phyloP scores from a whole-genome alignment of 2,797 vertebrate species.

The Enteromius mattozi region DNA sequence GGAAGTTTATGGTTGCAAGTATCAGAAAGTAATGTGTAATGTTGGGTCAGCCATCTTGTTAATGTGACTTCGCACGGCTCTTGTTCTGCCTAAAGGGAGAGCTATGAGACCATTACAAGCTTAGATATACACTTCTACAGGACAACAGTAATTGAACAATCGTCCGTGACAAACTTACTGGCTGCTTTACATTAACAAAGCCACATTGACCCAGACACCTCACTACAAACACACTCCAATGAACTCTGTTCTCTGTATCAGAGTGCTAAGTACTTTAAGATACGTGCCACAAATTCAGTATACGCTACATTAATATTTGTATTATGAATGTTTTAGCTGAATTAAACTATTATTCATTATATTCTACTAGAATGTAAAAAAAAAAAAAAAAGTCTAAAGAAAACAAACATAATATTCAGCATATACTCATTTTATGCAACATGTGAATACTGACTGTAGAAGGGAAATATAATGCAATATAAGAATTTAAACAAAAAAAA shows the following conservation, averaged over 20 bases:
- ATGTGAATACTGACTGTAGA: too few relatives aligned
- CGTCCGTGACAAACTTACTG: not conserved
- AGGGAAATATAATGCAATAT: too few relatives aligned
- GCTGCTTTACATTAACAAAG: slow-evolving; percentile 4
- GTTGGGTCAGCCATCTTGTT: slow-evolving; percentile 46
- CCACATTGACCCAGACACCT: not conserved
- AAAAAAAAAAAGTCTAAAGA: not conserved
- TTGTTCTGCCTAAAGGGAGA: slow-evolving; percentile 32
- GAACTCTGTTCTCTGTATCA: not conserved
- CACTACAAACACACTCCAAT: not conserved
- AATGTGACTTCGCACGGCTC: slow-evolving; percentile 34
- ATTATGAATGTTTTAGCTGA: not conserved
- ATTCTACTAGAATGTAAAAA: not conserved
- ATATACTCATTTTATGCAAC: too few relatives aligned
- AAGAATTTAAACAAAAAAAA: too few relatives aligned
- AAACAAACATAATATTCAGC: not conserved
- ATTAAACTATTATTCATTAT: not conserved
- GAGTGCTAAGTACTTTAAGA: not conserved
- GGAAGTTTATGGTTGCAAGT: slow-evolving; percentile 30
- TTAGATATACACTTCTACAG: not conserved
- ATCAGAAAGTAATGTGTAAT: slow-evolving; percentile 40
- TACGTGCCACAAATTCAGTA: too few relatives aligned
- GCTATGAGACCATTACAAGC: slow-evolving; percentile 19
- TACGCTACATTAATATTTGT: not conserved
- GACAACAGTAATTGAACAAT: slow-evolving; percentile 29